These are phyloP conservation scores for Corythoichthys intestinalis DNA, from an alignment of 2,113 vertebrate genomes.

Conservation along the genomic window DNA sequence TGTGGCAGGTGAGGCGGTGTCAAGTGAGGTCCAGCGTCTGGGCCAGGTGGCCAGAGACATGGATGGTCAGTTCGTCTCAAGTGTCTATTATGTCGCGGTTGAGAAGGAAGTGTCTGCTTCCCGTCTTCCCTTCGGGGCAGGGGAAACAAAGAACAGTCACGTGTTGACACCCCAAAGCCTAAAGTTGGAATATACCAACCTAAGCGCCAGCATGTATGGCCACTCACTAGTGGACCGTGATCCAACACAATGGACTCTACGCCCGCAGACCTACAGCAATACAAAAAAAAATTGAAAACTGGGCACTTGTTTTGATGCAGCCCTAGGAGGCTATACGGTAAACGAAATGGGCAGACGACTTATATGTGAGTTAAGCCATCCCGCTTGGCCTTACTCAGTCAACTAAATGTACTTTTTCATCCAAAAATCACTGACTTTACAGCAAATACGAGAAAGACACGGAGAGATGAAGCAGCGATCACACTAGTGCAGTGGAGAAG, in stretches of 20 bases:
- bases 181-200: neutral
- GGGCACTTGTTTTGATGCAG: too few relatives aligned
- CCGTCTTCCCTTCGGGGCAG: conserved; percentile 53
- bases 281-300: too few relatives aligned
- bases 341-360: too few relatives aligned
- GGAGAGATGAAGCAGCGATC: neutral
- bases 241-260: too few relatives aligned
- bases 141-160: conserved; percentile 51
- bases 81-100: conserved; percentile 47
- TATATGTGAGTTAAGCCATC: too few relatives aligned
- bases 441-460: too few relatives aligned
- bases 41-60: conserved; percentile 67
- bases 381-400: too few relatives aligned
- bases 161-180: conserved; percentile 22
- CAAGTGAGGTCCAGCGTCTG: conserved; percentile 59
- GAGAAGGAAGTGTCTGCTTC: conserved; percentile 59
- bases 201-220: neutral
- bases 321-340: too few relatives aligned
- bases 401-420: too few relatives aligned
- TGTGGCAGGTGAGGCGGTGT: conserved; percentile 38
- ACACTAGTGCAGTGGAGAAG: neutral
- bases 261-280: too few relatives aligned
- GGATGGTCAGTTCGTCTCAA: conserved; percentile 67
- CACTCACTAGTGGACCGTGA: neutral
- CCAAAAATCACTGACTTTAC: too few relatives aligned